A percentile compares a stretch with the other conserved stretches of the same genome.
Evolutionary conservation across 2,888 invertebrate species (phyloP).

Genomic region (Apamea monoglypha): DNA sequence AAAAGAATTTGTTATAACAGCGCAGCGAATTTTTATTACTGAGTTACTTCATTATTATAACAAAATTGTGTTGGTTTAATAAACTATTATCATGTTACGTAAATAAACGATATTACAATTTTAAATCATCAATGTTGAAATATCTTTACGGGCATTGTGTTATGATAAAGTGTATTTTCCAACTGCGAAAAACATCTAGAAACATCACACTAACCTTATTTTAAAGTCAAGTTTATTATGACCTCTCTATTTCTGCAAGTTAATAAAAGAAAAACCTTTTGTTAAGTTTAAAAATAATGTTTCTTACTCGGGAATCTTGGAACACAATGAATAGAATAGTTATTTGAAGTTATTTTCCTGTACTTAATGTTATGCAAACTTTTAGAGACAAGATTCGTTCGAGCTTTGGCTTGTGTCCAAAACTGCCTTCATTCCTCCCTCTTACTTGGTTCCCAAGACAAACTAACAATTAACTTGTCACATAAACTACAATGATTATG

Average conservation of each 20-base stretch:
- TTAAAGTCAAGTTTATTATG: slow-evolving; percentile 1
- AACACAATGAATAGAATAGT: slow-evolving; percentile 47
- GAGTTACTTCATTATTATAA: slow-evolving; percentile 41
- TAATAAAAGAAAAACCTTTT: slow-evolving; percentile 41
- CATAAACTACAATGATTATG: slow-evolving; percentile 33
- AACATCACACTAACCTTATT: neutral
- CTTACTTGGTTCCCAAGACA: slow-evolving; percentile 26
- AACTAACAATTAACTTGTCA: slow-evolving; percentile 52
- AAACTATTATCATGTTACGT: neutral
- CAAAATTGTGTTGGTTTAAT: slow-evolving; percentile 22
- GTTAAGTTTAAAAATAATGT: slow-evolving; percentile 41
- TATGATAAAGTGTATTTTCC: neutral
- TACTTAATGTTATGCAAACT: slow-evolving; percentile 59
- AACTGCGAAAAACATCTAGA: neutral
- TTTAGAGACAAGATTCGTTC: slow-evolving; percentile 58
- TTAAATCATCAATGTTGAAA: neutral
- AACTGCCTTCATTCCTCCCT: slow-evolving; percentile 36
- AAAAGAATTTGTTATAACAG: slow-evolving; percentile 52
- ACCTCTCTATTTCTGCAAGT: slow-evolving; percentile 7
- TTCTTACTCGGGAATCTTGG: slow-evolving; percentile 31
- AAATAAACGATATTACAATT: neutral
- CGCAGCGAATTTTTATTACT: slow-evolving; percentile 42
- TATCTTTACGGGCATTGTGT: neutral
- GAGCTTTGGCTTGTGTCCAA: slow-evolving; percentile 54
- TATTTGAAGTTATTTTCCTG: slow-evolving; percentile 53